These are phyloP conservation scores for Phoenicopterus ruber DNA, from an alignment of 2,113 vertebrate genomes.

Conservation along the genomic window DNA sequence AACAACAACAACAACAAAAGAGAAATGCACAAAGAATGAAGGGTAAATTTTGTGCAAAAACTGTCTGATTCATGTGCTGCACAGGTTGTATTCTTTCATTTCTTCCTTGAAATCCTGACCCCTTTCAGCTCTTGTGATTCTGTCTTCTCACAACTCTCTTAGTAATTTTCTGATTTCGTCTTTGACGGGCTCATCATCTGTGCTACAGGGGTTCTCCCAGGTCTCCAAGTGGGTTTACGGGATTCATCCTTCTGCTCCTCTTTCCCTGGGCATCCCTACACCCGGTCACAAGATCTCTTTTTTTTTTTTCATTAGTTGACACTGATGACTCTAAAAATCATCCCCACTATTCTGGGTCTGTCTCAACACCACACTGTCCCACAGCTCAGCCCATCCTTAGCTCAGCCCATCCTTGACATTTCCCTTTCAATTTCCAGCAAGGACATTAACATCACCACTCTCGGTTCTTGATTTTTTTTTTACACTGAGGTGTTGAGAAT, in stretches of 20 bases:
- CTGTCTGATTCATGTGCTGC: not conserved
- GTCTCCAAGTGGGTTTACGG: not conserved
- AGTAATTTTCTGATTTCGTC: not conserved
- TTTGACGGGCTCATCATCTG: not conserved
- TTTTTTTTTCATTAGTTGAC: not conserved
- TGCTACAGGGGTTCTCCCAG: not conserved
- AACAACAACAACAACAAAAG: not conserved
- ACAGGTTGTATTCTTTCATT: not conserved
- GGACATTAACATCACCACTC: not conserved
- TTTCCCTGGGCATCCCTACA: not conserved
- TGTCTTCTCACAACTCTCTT: not conserved
- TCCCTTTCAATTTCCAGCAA: not conserved
- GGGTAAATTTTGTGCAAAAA: not conserved
- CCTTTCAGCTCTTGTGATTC: not conserved
- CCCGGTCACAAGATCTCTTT: accelerated
- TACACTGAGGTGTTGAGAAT: not conserved
- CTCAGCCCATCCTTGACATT: not conserved
- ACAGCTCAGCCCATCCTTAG: not conserved
- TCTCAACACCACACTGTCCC: accelerated
- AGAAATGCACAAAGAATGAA: not conserved
- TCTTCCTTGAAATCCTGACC: not conserved
- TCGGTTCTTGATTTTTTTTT: not conserved
- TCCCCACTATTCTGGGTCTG: not conserved
- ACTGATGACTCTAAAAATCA: not conserved
- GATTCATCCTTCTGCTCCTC: not conserved